Base-by-base conservation (phyloP, 2,888 invertebrate genomes). In the Leptopilina myrica region DNA sequence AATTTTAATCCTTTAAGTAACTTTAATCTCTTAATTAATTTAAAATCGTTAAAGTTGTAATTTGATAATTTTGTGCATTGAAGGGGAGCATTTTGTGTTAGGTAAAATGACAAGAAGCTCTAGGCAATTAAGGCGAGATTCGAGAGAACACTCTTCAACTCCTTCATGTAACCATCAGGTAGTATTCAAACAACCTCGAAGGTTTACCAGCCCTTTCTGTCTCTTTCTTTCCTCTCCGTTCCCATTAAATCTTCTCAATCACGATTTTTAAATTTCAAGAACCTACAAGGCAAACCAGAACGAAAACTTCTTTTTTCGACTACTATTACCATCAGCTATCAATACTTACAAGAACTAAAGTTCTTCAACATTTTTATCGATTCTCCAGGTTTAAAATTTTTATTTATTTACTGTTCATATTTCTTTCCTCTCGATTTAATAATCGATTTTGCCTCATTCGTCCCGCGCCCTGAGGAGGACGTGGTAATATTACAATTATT, bases 181-280 rank as follows among this genome's bases (percentile, higher is more conserved):
- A 49, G 40, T 40, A 64, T 14, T 64, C 64, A 64, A 40, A 64
- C 33, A 64, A 33, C 64, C 64, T 64, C 40, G 64, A 64, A 64
- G 33, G 26, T 64, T 26, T 64, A 64, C 64, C 64, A 64, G 64
- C 26, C 33, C 64, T 64, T 64, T 26, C 11, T 40, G 6, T 49
- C 20, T 20, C 6, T 11, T 69, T 26, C 12, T 49, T 6, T 20
- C 12, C 53, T 49, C 7, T 49, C 14, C 26, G 12, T 20, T n/a
- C 11, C 49, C 49, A 53, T 49, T 46, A 20, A 46, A 6, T 64
- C 40, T 64, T 69, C 49, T 62, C 62, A 62, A 62, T 49, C 14
- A 53, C 15, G 49, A 69, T 49, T 73, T 56, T 73, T n/a, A 56
- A 33, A 53, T 33, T 73, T 73, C n/a, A 11, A n/a, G 73, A 33